Base-by-base conservation (phyloP, 2,888 invertebrate genomes). In the Mythimna ferrago region DNA sequence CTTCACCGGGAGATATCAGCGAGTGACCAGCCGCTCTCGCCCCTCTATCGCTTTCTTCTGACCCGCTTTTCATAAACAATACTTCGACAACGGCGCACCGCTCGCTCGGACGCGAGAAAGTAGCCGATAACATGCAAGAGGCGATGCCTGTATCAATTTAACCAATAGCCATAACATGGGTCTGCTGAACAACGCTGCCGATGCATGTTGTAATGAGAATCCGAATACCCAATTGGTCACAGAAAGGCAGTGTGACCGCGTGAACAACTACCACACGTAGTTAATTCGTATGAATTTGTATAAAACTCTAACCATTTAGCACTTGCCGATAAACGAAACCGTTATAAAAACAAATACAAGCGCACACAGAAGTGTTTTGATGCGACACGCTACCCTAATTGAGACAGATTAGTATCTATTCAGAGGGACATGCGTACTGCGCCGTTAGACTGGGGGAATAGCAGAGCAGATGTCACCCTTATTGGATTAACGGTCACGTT, bases 1-100 rank as follows among this genome's bases (percentile, higher is more conserved):
- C 93, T 93, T 89, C 94, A 90, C 91, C 92, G 92, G 91, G 94
- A 94, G 95, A 94, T 94, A 94, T 92, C 92, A 91, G 89, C 90
- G 90, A 93, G 87, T 93, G 94, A 93, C 94, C 94, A 91, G 89
- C 88, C 90, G 85, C 88, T 88, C 91, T 90, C 90, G 91, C 92
- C 92, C 92, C 92, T 92, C 94, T 88, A 90, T 92, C 92, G 94
- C 95, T 96, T 95, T 96, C 96, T 94, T 95, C 91, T 96, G 96
- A 95, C 96, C 96, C 94, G 93, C 95, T 96, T 96, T 95, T 95
- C 94, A 92, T 93, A 94, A 95, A 96, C 96, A 96, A 96, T 96
- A 96, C 95, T 94, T 92, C 91, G 93, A 90, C 93, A 92, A 86
- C 90, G 90, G 86, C 88, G 86, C 88, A 86, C 89, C 89, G 90